These are phyloP conservation scores for Paracyclopina nana DNA, from an alignment of 1,140 invertebrate genomes.

Conservation along the genomic window DNA sequence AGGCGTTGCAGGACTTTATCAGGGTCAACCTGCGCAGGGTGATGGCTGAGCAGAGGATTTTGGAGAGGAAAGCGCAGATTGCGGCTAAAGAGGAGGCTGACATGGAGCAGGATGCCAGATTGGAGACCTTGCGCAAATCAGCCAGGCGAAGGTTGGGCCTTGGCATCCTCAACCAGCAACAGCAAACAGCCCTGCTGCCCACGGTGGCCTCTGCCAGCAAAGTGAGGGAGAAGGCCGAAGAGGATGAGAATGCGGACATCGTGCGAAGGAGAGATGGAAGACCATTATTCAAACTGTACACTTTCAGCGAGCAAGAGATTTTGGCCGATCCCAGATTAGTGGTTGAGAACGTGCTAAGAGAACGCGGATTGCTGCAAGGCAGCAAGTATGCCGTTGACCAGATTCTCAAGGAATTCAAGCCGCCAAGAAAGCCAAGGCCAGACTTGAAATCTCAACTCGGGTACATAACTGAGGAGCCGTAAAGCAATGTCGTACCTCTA, in stretches of 20 bases:
- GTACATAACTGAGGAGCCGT: no score
- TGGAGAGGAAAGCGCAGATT: neutral
- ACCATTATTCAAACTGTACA: neutral
- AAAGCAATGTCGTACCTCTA: no score
- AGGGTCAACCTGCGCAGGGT: constrained; percentile 2
- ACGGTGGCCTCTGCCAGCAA: neutral
- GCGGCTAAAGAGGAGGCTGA: neutral
- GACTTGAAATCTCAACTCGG: neutral
- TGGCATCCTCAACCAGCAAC: no score
- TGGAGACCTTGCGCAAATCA: neutral
- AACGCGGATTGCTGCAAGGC: neutral
- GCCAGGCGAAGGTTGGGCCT: neutral
- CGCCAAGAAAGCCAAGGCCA: neutral
- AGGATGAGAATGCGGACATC: neutral
- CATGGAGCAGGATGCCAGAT: neutral
- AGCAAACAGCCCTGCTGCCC: neutral
- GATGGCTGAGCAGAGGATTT: neutral
- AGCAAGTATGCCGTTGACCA: neutral
- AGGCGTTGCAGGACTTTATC: neutral
- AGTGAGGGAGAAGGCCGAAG: neutral
- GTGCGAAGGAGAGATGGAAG: neutral
- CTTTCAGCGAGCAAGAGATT: neutral
- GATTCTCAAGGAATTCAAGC: neutral
- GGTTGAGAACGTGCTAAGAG: neutral
- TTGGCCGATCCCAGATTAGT: neutral